Percentiles rank a stretch among this genome's conserved stretches.
phyloP scores from a whole-genome alignment of 2,888 invertebrate species.

The Nomada goodeniana region DNA sequence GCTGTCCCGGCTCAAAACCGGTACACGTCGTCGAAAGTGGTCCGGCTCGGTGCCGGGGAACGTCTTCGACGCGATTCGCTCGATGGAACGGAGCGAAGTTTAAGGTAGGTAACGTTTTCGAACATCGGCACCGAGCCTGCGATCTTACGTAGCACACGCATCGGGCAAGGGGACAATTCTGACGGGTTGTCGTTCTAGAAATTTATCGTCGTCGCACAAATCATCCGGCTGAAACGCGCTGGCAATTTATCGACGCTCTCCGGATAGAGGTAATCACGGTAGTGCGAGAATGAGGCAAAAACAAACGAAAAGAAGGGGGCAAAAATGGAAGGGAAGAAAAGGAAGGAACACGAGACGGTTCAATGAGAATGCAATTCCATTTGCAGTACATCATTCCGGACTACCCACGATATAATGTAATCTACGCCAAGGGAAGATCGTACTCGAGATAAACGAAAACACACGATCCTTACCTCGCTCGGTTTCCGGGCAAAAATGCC shows the following conservation, averaged over 20 bases:
- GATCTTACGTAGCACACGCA: too few relatives aligned
- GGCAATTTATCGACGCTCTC: conserved; percentile 31
- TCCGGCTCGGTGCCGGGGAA: conserved; percentile 5
- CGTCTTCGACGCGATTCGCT: background rate
- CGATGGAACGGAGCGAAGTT: background rate
- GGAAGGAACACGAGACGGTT: background rate
- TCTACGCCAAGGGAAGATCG: conserved; percentile 49
- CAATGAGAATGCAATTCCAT: conserved; percentile 48
- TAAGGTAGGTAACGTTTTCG: background rate
- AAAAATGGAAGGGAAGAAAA: too few relatives aligned
- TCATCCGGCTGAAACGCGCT: background rate
- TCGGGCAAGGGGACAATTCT: background rate
- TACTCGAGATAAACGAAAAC: conserved; percentile 45
- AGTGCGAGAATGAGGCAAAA: background rate
- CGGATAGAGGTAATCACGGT: conserved; percentile 8
- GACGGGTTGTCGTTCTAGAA: background rate
- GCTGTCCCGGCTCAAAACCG: conserved; percentile 19
- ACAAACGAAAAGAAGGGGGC: too few relatives aligned
- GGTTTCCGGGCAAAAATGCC: conserved; percentile 50
- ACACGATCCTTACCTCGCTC: conserved; percentile 53
- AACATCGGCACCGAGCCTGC: too few relatives aligned
- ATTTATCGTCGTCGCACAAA: conserved; percentile 4
- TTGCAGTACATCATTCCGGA: conserved; percentile 52
- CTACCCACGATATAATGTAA: conserved; percentile 38
- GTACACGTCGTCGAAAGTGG: conserved; percentile 12